phyloP scores from a whole-genome alignment of 2,113 vertebrate species.

The Nettapus auritus region DNA sequence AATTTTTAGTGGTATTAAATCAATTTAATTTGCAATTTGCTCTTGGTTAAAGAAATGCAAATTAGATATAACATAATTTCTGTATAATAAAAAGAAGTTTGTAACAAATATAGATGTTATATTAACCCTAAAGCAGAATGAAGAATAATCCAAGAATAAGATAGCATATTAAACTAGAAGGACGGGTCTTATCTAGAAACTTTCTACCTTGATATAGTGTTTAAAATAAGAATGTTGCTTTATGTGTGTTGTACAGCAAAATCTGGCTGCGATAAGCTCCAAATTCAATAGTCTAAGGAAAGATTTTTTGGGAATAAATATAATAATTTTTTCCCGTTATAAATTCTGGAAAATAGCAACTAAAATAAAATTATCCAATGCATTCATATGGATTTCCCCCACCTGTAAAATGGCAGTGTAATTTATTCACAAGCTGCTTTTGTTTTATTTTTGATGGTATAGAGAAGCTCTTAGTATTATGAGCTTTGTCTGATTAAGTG shows the following conservation, averaged over 20 bases:
- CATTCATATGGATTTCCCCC: neutral
- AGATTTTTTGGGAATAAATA: neutral
- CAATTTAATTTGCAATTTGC: neutral
- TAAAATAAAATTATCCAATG: neutral
- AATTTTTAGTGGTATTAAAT: neutral
- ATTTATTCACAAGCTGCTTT: constrained; percentile 76
- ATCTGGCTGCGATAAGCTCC: neutral
- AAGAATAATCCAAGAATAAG: neutral
- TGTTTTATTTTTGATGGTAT: constrained; percentile 79
- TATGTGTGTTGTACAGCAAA: rapidly evolving
- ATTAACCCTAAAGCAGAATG: neutral
- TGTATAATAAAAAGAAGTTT: neutral
- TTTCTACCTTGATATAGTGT: neutral
- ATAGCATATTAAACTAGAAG: neutral
- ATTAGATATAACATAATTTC: neutral
- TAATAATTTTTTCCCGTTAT: neutral
- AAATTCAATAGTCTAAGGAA: neutral
- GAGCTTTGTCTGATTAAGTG: constrained; percentile 80
- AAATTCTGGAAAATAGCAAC: constrained; percentile 12
- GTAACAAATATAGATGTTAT: neutral
- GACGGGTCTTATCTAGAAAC: neutral
- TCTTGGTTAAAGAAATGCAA: neutral
- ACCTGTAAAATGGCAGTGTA: constrained; percentile 36
- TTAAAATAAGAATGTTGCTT: neutral
- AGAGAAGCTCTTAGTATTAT: constrained; percentile 75